Percentiles rank a stretch among this genome's conserved stretches.
phyloP scores from a whole-genome alignment of 2,888 invertebrate genomes.

The Ptilodon capucinus region DNA sequence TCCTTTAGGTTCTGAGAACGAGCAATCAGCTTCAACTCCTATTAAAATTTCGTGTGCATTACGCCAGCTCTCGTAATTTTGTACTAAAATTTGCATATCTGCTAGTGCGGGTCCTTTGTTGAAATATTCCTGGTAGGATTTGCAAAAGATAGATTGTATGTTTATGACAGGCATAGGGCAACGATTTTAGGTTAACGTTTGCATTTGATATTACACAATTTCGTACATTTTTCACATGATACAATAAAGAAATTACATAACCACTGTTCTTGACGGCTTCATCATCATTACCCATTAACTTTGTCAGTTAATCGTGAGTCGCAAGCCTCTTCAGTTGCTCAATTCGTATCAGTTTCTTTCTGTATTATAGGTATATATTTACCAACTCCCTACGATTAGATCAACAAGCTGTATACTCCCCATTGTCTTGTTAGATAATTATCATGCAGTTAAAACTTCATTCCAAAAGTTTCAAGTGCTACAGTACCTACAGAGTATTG shows the following conservation, averaged over 20 bases:
- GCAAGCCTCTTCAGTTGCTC: background rate
- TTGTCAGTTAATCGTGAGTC: background rate
- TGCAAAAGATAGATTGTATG: too few relatives aligned
- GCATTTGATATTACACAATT: background rate
- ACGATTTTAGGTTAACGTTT: too few relatives aligned
- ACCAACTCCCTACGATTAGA: too few relatives aligned
- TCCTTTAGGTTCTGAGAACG: constrained; percentile 19
- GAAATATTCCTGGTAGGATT: constrained; percentile 13
- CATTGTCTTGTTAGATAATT: too few relatives aligned
- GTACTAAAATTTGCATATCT: constrained; percentile 42
- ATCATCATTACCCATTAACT: background rate
- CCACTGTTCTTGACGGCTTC: background rate
- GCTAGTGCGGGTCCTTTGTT: constrained; percentile 30
- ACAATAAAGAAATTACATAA: background rate
- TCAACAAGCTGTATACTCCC: too few relatives aligned
- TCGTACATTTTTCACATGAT: background rate
- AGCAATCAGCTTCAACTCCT: constrained; percentile 5
- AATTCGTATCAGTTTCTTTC: background rate
- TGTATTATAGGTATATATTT: too few relatives aligned
- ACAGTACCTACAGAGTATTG: background rate
- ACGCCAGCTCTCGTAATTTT: constrained; percentile 31
- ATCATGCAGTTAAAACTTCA: background rate
- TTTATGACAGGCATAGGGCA: too few relatives aligned
- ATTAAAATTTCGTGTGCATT: constrained; percentile 11
- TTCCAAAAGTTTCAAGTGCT: background rate